These are phyloP conservation scores for Drosophila mimetica DNA, from an alignment of 2,888 invertebrate genomes.

Conservation along the genomic window DNA sequence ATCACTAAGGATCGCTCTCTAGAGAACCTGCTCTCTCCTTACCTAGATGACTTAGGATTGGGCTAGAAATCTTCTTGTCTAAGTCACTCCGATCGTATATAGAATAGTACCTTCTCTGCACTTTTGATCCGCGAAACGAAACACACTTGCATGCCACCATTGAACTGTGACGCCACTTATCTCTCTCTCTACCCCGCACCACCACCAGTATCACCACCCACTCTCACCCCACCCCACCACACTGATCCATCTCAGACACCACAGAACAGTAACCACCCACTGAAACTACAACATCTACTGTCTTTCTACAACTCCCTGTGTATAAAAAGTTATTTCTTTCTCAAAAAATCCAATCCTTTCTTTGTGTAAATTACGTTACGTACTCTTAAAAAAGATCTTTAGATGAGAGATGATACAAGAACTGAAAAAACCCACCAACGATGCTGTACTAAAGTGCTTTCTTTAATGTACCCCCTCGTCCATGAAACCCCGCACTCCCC, in stretches of 20 bases:
- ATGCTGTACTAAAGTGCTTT: conserved; percentile 59
- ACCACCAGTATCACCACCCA: conserved; percentile 28
- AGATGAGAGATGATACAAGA: conserved; percentile 25
- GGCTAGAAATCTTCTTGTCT: conserved; percentile 8
- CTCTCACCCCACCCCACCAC: conserved; percentile 19
- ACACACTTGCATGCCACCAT: conserved; percentile 57
- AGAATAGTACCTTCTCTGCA: conserved; percentile 23
- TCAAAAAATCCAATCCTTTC: conserved; percentile 26
- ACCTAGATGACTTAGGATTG: conserved; percentile 6
- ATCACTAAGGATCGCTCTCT: not conserved
- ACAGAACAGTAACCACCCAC: conserved; percentile 33
- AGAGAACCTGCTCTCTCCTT: conserved; percentile 2
- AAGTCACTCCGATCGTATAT: conserved; percentile 9
- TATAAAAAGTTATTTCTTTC: conserved; percentile 66
- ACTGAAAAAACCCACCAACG: not conserved
- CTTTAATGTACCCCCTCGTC: conserved; percentile 17
- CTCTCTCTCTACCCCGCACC: conserved; percentile 45
- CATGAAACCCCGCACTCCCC: conserved; percentile 6
- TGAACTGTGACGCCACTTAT: conserved; percentile 36
- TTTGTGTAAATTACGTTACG: conserved; percentile 35
- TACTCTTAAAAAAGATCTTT: conserved; percentile 10
- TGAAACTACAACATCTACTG: conserved; percentile 64
- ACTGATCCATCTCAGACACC: conserved; percentile 30
- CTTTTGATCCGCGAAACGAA: conserved; percentile 23
- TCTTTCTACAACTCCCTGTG: conserved; percentile 83